A percentile compares a stretch with the other conserved stretches of the same genome.
These are phyloP conservation scores for Cisticola juncidis DNA, from an alignment of 2,113 vertebrate species.

Conservation along the genomic window DNA sequence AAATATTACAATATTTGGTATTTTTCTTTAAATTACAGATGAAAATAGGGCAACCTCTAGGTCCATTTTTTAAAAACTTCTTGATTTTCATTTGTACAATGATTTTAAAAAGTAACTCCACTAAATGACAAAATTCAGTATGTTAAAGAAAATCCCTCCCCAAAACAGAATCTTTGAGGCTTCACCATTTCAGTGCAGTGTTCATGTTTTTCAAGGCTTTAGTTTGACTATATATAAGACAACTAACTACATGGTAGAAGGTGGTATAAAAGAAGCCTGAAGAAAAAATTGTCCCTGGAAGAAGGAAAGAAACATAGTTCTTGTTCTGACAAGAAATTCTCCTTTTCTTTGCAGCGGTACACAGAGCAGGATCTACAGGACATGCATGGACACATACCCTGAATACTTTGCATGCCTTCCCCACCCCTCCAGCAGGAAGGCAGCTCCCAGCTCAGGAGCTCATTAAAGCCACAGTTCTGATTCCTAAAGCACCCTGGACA, in stretches of 20 bases:
- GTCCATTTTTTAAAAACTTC: neutral
- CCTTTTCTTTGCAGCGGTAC: neutral
- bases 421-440: neutral
- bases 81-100: neutral
- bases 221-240: neutral
- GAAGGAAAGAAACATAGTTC: neutral
- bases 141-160: neutral
- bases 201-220: neutral
- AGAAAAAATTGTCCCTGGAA: neutral
- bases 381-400: slow-evolving; percentile 8
- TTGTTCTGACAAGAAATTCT: neutral
- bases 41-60: neutral
- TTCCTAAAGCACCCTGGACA: neutral
- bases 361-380: neutral
- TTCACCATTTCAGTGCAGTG: neutral
- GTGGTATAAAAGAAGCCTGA: neutral
- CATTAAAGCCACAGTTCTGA: neutral
- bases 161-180: neutral
- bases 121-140: neutral
- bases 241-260: neutral
- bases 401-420: slow-evolving; percentile 37
- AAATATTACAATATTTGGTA: neutral
- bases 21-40: neutral
- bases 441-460: neutral
- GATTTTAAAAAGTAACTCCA: neutral